Evolutionary conservation across 2,797 vertebrate species (phyloP), one percentile per base, ranked within the genome.

Genomic region (Gymnothorax javanicus): DNA sequence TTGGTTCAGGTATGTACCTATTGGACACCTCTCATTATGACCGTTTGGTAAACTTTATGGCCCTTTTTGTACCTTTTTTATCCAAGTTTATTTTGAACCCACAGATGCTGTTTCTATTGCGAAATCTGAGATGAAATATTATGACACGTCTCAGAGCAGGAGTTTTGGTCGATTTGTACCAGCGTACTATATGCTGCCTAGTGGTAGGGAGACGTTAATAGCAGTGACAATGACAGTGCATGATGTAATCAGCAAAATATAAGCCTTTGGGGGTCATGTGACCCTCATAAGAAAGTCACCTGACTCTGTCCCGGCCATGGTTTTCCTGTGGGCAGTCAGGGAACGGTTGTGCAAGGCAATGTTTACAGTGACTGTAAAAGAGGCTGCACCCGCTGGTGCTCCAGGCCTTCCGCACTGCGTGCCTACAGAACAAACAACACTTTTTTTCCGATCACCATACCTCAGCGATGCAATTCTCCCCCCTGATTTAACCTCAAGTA

Each of bases 401-500:
- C 27, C 82, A 62, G 82, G 25, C 82, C 13, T 6, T 82, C 56
- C 52, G 43, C 50, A 11, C 20, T 25, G 27, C 15, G 5, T 8
- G 4, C 54, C 25, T 27, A n/a, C 8, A 54, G 13, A 75, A n/a
- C 57, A 54, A 57, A 67, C 15, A 57, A 4, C 57, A 17, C 43
- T 84, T 50, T 13, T n/a, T 6, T 23, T 83, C 90, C 90, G 90
- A 88, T 93, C 90, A 87, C 89, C 91, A 33, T 92, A 91, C 94
- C 89, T 91, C 85, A 79, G 83, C 92, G 87, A 92, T 82, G 23
- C 89, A 82, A 90, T 89, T 88, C 90, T 88, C 87, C 84, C 50
- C 20, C 15, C 69, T 79, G 12, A 85, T 89, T 86, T 92, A 93
- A 92, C 84, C 90, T 89, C 90, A 91, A 86, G 85, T 87, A 89